Evolutionary conservation across 2,888 invertebrate genomes (phyloP), one percentile per base, ranked within the genome.

Genomic region (Lithophane semibrunnea): DNA sequence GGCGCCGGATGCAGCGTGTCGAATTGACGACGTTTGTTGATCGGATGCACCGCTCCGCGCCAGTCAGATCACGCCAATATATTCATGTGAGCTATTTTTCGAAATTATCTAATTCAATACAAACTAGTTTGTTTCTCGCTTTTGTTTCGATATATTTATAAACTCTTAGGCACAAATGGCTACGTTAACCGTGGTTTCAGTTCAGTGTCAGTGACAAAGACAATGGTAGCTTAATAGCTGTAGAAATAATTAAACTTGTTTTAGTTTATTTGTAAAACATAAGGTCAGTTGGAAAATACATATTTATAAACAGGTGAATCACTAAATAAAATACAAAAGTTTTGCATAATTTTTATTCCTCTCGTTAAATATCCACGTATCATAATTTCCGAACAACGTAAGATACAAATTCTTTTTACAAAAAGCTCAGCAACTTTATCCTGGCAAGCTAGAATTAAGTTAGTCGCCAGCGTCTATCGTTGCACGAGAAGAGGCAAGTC

Each of bases 351-450:
- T n/a, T 44, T 24, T 1, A 49, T 2, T 70, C 21, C 3, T n/a
- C 8, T 63, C 9, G 9, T 44, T 49, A 8, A 61, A 61, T 8
- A 29, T 2, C 0, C 60, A 9, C 54, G 16, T 9, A 42, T 42
- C 2, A 37, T 5, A 47, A 24, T 47, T 63, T 70, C 10, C 13
- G 4, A 54, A n/a, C 29, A 54, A 13, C 16, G 12, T 52, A 60
- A 47, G 63, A 71, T 49, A 61, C 12, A 7, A 71, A 71, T 44
- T 65, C 3, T 64, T 58, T 54, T 65, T 68, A 82, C 24, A 63
- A 78, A 78, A 71, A 44, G 24, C 10, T 65, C 21, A 7, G n/a
- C 9, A 72, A 60, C 44, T 64, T 60, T 68, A 72, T 61, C 44
- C 37, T 21, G 21, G 10, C 8, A 21, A 37, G 54, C 21, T 56